A percentile compares a stretch with the other conserved stretches of the same genome.
Evolutionary conservation across 2,113 vertebrate species (phyloP).

Genomic region (Butorides virescens): DNA sequence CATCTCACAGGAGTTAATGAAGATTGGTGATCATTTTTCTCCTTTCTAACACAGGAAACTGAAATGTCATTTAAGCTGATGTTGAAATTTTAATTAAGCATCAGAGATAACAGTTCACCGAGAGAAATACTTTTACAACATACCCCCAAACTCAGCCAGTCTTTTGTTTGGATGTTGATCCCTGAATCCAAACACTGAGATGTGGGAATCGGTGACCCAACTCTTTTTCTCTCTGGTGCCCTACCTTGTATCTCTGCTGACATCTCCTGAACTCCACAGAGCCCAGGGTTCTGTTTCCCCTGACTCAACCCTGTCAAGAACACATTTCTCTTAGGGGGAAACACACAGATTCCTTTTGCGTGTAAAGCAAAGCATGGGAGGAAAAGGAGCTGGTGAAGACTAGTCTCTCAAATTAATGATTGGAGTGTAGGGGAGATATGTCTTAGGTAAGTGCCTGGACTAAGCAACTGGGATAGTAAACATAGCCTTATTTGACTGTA

Average conservation of each 20-base stretch:
- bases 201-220: not conserved
- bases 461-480: not conserved
- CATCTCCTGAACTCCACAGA: not conserved
- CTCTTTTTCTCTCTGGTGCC: not conserved
- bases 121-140: not conserved
- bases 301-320: not conserved
- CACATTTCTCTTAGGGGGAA: not conserved
- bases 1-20: not conserved
- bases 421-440: accelerated
- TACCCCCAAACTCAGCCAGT: not conserved
- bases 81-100: not conserved
- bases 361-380: not conserved
- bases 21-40: not conserved
- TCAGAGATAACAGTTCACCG: not conserved
- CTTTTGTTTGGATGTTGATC: not conserved
- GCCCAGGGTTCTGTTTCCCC: not conserved
- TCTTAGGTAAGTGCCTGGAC: not conserved
- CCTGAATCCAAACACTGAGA: not conserved
- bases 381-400: not conserved
- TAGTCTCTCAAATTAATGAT: not conserved
- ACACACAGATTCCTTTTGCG: not conserved
- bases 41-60: not conserved
- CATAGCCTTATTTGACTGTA: not conserved
- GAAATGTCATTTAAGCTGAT: not conserved
- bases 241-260: not conserved